A percentile compares a stretch with the other conserved stretches of the same genome.
These are phyloP conservation scores for Syngnathus acus DNA, from an alignment of 2,797 vertebrate species.

Conservation along the genomic window DNA sequence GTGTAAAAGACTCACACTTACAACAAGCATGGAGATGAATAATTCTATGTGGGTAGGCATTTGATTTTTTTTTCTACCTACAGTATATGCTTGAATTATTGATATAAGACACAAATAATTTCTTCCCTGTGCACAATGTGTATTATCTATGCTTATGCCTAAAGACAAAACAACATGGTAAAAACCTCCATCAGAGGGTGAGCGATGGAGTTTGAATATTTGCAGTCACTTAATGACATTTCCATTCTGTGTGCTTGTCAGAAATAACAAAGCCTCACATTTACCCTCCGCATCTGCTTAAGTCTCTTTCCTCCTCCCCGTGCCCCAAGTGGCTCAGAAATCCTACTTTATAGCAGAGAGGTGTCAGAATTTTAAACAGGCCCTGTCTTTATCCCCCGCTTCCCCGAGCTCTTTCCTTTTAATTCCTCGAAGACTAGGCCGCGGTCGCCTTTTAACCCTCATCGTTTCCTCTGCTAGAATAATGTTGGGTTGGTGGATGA, in stretches of 20 bases:
- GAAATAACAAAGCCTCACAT: constrained; percentile 70
- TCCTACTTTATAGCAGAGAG: constrained; percentile 72
- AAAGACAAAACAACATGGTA: constrained; percentile 66
- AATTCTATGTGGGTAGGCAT: constrained; percentile 39
- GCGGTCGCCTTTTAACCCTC: constrained; percentile 67
- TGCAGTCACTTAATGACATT: constrained; percentile 73
- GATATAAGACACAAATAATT: constrained; percentile 50
- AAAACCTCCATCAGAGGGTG: constrained; percentile 53
- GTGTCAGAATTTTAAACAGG: constrained; percentile 76
- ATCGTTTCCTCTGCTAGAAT: constrained; percentile 64
- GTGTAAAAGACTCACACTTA: constrained; percentile 37
- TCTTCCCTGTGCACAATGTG: constrained; percentile 28
- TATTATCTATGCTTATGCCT: constrained; percentile 62
- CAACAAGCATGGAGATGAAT: constrained; percentile 52
- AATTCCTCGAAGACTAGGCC: constrained; percentile 68
- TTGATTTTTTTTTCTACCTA: constrained; percentile 36
- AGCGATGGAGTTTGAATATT: constrained; percentile 67
- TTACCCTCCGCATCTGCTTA: constrained; percentile 74
- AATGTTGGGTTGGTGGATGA: constrained; percentile 44
- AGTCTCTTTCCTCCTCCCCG: constrained; percentile 66
- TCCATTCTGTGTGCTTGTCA: constrained; percentile 71
- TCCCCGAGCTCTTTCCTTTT: constrained; percentile 63
- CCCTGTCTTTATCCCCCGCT: constrained; percentile 65
- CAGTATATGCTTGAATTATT: constrained; percentile 56
- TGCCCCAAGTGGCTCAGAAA: constrained; percentile 72